These are phyloP conservation scores for Atlantisia rogersi DNA, from an alignment of 2,113 vertebrate genomes.

Conservation along the genomic window DNA sequence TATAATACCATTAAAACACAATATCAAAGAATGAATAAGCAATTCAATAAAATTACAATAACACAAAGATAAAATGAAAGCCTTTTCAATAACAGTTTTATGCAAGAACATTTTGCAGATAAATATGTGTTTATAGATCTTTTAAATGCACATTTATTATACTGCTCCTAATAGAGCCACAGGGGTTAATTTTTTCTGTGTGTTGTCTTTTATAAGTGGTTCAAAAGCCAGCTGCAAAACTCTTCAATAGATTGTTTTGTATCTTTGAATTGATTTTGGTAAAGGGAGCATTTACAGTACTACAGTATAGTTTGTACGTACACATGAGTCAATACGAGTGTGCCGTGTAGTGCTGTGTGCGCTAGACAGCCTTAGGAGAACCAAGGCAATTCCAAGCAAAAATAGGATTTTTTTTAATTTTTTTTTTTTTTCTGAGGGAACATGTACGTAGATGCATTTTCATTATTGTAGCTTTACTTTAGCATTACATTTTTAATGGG, in stretches of 20 bases:
- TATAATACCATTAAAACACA: constrained; percentile 89
- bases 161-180: constrained; percentile 84
- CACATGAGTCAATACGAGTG: constrained; percentile 42
- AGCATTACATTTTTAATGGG: neutral
- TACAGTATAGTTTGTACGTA: constrained; percentile 21
- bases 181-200: constrained; percentile 83
- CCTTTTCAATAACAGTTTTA: constrained; percentile 89
- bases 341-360: neutral
- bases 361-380: constrained; percentile 20
- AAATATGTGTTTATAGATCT: constrained; percentile 91
- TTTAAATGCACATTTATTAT: constrained; percentile 89
- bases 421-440: neutral
- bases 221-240: constrained; percentile 84
- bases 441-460: neutral
- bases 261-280: constrained; percentile 80
- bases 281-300: constrained; percentile 73
- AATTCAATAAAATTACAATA: constrained; percentile 91
- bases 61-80: constrained; percentile 88
- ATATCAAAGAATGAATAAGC: constrained; percentile 91
- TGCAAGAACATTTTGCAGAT: constrained; percentile 88
- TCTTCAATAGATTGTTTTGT: constrained; percentile 81
- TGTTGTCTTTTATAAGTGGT: constrained; percentile 83
- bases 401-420: neutral
- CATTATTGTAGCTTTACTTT: constrained; percentile 36
- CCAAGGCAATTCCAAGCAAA: neutral